Base-by-base conservation (phyloP, 2,888 invertebrate species). In the Metopia argyrocephala region DNA sequence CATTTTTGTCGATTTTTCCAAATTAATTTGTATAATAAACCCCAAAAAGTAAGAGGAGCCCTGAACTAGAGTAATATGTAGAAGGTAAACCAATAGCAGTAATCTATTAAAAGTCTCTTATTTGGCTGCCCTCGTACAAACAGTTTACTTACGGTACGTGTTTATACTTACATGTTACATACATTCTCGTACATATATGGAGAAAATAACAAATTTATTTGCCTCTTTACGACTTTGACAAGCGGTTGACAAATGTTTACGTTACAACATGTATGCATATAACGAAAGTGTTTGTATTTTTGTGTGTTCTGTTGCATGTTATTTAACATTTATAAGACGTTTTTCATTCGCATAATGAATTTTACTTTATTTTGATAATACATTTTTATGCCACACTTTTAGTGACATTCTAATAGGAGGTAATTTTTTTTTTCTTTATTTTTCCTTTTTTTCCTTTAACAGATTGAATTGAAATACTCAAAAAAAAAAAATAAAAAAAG, bases 201-300 rank as follows among this genome's bases (percentile, higher is more conserved):
- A 45, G 64, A 64, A 64, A 59, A 73, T 73, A 70, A 78, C 83
- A 84, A 83, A 83, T 84, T 84, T 85, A 83, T 85, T 83, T 84
- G 82, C 79, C 83, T 83, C 78, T 82, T 85, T 84, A 82, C 83
- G 85, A 79, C 82, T 85, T 85, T 86, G 88, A 86, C 86, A 88
- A 85, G 86, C 85, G 82, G 84, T 84, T 88, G 88, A 88, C 87
- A 87, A 88, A 88, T 88, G 87, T 83, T 64, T 73, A 50, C 80
- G 76, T 82, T 82, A 75, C 70, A 38, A 83, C 65, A 85, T 85
- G 52, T 61, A n/a, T n/a, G n/a, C n/a, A n/a, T n/a, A 61, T 70
- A 52, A 0, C 38, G 38, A 38, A 38, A 38, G 38, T 38, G 38
- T 38, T 38, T 45, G 23, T 59, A 31, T 28, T 38, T 2, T 7